Conservation (phyloP, 2,888 invertebrate species). For the Fragum sueziense region DNA sequence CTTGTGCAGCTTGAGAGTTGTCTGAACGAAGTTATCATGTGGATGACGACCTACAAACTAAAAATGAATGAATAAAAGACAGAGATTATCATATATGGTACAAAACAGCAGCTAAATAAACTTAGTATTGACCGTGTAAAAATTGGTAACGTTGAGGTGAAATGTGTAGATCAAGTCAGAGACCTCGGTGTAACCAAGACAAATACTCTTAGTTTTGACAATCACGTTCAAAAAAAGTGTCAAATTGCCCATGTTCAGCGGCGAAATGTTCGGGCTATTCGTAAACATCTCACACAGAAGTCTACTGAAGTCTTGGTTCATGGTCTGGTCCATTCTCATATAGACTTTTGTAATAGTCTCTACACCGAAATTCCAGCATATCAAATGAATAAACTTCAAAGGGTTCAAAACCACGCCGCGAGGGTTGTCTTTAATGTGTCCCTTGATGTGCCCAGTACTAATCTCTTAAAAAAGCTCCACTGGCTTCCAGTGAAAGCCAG, state of each 20-base stretch:
- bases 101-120: slow-evolving; percentile 34
- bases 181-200: slow-evolving; percentile 38
- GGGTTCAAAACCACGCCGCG: not conserved
- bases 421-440: slow-evolving; percentile 6
- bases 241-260: slow-evolving; percentile 37
- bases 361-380: slow-evolving; percentile 28
- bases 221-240: slow-evolving; percentile 34
- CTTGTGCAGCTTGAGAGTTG: slow-evolving; percentile 37
- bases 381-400: slow-evolving; percentile 3
- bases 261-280: no score
- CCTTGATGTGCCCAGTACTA: slow-evolving; percentile 2
- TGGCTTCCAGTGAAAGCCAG: slow-evolving; percentile 7
- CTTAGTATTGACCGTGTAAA: slow-evolving; percentile 12
- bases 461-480: not conserved
- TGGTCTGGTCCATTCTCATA: slow-evolving; percentile 31
- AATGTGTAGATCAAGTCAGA: slow-evolving; percentile 39
- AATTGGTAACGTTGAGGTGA: slow-evolving; percentile 12
- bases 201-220: slow-evolving; percentile 33
- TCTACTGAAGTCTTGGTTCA: slow-evolving; percentile 34
- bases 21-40: slow-evolving; percentile 35
- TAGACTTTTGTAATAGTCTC: slow-evolving; percentile 37
- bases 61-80: slow-evolving; percentile 41
- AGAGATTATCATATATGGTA: slow-evolving; percentile 36
- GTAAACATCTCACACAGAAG: slow-evolving; percentile 26
- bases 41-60: slow-evolving; percentile 45